A percentile compares a stretch with the other conserved stretches of the same genome.
These are phyloP conservation scores for Glyptemys insculpta DNA, from an alignment of 2,797 vertebrate genomes.

Conservation along the genomic window DNA sequence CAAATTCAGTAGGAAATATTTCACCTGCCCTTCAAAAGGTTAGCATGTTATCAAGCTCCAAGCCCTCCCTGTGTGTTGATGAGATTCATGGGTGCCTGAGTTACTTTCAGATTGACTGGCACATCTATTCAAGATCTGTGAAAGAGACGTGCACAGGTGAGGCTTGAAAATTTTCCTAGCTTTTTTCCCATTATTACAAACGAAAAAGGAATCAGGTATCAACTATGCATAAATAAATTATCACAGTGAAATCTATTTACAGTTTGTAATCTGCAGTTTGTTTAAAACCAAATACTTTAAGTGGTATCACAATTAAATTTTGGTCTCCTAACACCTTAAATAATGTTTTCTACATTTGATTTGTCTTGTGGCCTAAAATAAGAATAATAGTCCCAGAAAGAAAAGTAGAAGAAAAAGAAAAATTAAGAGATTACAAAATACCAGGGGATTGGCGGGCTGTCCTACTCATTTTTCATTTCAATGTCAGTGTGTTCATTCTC, in stretches of 20 bases:
- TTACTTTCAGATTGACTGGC: not conserved
- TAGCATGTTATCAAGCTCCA: rapidly evolving
- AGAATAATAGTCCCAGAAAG: not conserved
- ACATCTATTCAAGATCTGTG: rapidly evolving
- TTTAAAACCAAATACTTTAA: not conserved
- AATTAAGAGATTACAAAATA: rapidly evolving
- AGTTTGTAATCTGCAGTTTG: not conserved
- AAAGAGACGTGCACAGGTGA: rapidly evolving
- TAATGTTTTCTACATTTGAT: too few species aligned
- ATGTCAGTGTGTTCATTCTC: not conserved
- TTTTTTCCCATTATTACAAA: not conserved
- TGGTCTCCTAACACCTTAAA: not conserved
- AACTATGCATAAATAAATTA: not conserved
- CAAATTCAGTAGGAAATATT: not conserved
- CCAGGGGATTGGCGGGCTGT: not conserved
- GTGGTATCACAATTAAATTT: not conserved
- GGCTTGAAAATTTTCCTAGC: not conserved
- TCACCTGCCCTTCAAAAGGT: not conserved
- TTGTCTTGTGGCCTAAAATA: not conserved
- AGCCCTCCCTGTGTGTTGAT: not conserved
- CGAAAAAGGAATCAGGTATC: not conserved
- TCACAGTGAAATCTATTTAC: not conserved
- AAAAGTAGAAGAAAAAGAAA: not conserved
- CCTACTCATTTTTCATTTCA: not conserved
- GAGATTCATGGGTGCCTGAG: not conserved